Conservation (phyloP, 2,888 invertebrate species). For the Yponomeuta cagnagella region DNA sequence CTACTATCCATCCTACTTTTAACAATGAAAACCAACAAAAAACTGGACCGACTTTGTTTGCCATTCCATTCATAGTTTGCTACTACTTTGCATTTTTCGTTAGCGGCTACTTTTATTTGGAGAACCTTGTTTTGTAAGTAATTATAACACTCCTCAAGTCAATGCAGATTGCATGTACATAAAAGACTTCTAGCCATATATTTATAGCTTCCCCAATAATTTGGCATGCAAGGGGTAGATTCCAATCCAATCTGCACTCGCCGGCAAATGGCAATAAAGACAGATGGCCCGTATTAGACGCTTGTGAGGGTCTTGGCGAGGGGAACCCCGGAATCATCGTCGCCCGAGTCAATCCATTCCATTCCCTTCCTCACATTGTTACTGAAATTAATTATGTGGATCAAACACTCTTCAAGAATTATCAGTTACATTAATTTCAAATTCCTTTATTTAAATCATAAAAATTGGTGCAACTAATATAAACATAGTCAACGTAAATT, state of each 20-base stretch:
- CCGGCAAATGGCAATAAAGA: constrained; percentile 10
- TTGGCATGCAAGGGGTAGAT: neutral
- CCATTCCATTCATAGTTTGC: too few relatives aligned
- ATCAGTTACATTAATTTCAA: too few relatives aligned
- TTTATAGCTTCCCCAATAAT: neutral
- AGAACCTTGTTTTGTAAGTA: neutral
- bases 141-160: neutral
- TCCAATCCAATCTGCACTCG: neutral
- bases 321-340: neutral
- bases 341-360: neutral
- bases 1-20: too few relatives aligned
- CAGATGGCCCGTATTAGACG: constrained; percentile 10
- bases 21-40: too few relatives aligned
- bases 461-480: too few relatives aligned
- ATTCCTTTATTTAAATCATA: too few relatives aligned
- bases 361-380: neutral
- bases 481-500: too few relatives aligned
- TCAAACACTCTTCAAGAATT: too few relatives aligned
- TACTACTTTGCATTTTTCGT: too few relatives aligned
- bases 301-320: neutral
- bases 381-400: neutral
- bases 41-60: too few relatives aligned
- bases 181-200: neutral
- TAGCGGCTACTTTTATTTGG: neutral
- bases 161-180: neutral